Conservation (phyloP, 2,113 vertebrate species). For the Oncorhynchus nerka region DNA sequence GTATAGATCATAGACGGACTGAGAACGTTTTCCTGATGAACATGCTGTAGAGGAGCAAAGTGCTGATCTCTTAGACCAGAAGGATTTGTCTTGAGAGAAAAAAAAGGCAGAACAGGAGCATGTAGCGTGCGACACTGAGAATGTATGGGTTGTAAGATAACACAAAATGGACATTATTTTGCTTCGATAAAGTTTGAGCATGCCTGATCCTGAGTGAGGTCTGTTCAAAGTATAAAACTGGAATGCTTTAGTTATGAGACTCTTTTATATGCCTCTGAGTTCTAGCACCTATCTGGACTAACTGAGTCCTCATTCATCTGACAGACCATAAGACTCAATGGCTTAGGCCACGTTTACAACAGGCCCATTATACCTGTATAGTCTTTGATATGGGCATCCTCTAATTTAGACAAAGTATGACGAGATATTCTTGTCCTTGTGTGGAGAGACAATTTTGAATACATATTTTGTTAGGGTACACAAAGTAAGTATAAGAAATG, state of each 20-base stretch:
- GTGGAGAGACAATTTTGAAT: not conserved
- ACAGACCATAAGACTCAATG: not conserved
- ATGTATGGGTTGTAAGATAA: not conserved
- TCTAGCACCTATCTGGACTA: no score
- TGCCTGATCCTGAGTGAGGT: slow-evolving; percentile 41
- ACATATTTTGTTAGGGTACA: not conserved
- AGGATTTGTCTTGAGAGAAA: not conserved
- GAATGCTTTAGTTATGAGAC: slow-evolving; percentile 55
- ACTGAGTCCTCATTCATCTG: no score
- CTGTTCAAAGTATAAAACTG: slow-evolving; percentile 51
- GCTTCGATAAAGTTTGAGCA: not conserved
- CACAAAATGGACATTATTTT: not conserved
- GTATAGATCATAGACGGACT: not conserved
- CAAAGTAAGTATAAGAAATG: not conserved
- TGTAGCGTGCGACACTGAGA: not conserved
- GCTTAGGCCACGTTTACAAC: not conserved
- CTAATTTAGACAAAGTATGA: slow-evolving; percentile 18
- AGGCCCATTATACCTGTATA: not conserved
- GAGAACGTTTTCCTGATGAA: not conserved
- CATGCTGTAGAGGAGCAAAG: not conserved
- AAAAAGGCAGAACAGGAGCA: not conserved
- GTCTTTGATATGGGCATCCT: not conserved
- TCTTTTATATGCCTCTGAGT: not conserved
- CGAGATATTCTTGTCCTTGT: not conserved
- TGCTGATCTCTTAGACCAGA: not conserved